Percentiles rank a stretch among this genome's conserved stretches.
Evolutionary conservation across 2,113 vertebrate species (phyloP).

Genomic region (Drymodes brunneopygia): DNA sequence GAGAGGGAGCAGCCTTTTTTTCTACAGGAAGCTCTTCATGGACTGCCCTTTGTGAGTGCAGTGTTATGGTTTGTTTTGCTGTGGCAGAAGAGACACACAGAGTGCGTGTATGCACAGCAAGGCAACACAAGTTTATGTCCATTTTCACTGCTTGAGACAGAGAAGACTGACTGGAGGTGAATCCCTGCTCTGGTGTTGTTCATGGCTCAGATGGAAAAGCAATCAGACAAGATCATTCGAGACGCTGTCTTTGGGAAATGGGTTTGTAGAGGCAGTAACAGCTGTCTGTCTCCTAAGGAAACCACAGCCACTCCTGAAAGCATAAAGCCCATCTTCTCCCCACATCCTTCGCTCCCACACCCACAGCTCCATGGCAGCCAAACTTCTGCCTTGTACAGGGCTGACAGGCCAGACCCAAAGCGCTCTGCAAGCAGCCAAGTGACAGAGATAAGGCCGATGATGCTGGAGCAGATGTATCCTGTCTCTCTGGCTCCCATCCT

Average conservation of each 20-base stretch:
- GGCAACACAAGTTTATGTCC: not conserved
- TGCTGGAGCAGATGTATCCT: not conserved
- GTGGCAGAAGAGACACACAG: not conserved
- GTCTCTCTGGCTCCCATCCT: not conserved
- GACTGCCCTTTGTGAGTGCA: not conserved
- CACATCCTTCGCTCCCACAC: not conserved
- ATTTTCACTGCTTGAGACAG: not conserved
- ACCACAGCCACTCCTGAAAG: not conserved
- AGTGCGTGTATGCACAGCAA: too few species aligned
- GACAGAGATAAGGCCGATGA: not conserved
- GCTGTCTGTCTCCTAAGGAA: not conserved
- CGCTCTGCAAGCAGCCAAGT: fast-evolving
- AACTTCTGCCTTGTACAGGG: not conserved
- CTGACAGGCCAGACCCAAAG: not conserved
- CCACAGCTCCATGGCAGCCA: not conserved
- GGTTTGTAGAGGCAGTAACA: not conserved
- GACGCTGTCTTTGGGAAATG: not conserved
- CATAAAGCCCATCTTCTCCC: not conserved
- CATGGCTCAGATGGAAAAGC: not conserved
- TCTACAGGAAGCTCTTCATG: not conserved
- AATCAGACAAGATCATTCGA: not conserved
- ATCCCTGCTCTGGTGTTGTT: not conserved
- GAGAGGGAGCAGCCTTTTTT: not conserved
- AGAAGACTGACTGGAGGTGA: not conserved
- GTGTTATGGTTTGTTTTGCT: not conserved